phyloP scores from a whole-genome alignment of 2,888 invertebrate species.

The Pristionchus arcanus region DNA sequence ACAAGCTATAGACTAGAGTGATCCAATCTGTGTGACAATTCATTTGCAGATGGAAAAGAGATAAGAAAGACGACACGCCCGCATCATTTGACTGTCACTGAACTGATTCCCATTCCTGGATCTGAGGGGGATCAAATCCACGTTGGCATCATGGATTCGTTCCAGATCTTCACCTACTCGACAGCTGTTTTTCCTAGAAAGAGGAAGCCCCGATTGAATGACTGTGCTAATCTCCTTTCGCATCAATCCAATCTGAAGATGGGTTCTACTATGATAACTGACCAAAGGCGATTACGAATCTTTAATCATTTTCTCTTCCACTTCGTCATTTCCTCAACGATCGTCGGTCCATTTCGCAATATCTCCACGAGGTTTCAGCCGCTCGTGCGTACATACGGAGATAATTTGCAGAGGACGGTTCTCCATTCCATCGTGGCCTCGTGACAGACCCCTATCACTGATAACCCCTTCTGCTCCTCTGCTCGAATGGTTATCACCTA shows the following conservation, averaged over 20 bases:
- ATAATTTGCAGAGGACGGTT: background rate
- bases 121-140: background rate
- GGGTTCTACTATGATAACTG: background rate
- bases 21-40: background rate
- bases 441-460: background rate
- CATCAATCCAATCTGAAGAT: background rate
- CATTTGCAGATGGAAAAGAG: slow-evolving; percentile 38
- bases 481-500: background rate
- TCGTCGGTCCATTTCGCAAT: background rate
- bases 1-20: slow-evolving; percentile 18
- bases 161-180: background rate
- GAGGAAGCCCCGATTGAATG: background rate
- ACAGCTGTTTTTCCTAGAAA: background rate
- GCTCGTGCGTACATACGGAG: background rate
- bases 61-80: slow-evolving; percentile 23
- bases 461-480: slow-evolving; percentile 4
- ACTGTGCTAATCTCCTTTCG: background rate
- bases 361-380: background rate
- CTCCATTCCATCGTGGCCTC: background rate
- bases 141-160: background rate
- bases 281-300: background rate
- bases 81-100: slow-evolving; percentile 1
- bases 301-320: background rate
- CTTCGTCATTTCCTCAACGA: background rate
- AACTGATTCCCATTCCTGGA: background rate